These are phyloP conservation scores for Tor tambroides DNA, from an alignment of 2,113 vertebrate genomes.

Conservation along the genomic window DNA sequence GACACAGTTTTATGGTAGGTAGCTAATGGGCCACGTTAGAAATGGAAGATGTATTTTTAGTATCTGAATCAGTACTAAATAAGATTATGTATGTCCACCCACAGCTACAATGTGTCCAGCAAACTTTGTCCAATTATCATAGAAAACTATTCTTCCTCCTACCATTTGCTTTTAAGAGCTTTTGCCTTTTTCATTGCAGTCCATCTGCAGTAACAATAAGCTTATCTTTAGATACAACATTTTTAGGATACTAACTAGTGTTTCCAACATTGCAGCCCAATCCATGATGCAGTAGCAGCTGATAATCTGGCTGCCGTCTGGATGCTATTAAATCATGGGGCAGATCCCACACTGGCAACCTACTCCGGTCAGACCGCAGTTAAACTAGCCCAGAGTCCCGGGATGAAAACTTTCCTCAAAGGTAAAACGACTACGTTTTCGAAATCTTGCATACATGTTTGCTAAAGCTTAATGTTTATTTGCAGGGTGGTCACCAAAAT, in stretches of 20 bases:
- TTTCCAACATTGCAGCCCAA: conserved; percentile 77
- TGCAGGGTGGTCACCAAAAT: background rate
- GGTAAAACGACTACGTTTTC: conserved; percentile 72
- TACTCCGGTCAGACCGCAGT: conserved; percentile 96
- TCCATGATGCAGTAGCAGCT: conserved; percentile 94
- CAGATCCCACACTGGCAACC: conserved; percentile 94
- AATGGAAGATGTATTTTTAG: background rate
- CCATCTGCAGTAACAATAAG: background rate
- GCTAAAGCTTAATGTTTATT: background rate
- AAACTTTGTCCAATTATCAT: background rate
- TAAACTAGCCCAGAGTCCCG: conserved; percentile 90
- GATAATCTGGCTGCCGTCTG: conserved; percentile 96
- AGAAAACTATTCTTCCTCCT: conserved; percentile 10
- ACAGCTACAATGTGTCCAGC: conserved; percentile 15
- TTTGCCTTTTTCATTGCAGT: background rate
- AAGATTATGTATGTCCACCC: conserved; percentile 4
- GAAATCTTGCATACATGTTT: background rate
- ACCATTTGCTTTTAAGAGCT: background rate
- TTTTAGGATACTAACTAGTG: background rate
- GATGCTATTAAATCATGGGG: conserved; percentile 94
- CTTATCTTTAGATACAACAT: background rate
- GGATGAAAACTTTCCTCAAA: conserved; percentile 91
- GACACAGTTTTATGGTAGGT: background rate
- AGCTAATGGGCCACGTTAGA: background rate
- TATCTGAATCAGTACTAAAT: background rate